Conservation (phyloP, 2,797 vertebrate species). For the Sebastes nivosus region DNA sequence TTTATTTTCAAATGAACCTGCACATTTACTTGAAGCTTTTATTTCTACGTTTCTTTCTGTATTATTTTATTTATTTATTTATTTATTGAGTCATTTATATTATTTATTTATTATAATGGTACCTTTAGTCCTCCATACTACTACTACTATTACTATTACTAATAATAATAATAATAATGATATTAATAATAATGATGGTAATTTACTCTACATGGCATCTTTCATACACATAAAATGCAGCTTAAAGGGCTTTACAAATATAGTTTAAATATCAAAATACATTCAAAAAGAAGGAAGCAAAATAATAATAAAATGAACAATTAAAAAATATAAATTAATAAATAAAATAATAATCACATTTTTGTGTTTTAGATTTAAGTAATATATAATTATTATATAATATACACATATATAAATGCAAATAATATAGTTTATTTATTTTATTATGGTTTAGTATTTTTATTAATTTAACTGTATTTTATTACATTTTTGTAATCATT, state of each 20-base stretch:
- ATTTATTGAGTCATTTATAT: too few species aligned
- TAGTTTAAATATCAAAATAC: neutral
- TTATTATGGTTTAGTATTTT: neutral
- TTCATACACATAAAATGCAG: too few species aligned
- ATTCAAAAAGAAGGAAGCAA: neutral
- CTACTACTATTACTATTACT: neutral
- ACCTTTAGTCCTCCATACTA: neutral
- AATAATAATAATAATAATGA: neutral
- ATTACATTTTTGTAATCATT: neutral
- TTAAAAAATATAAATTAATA: neutral
- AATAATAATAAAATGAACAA: neutral
- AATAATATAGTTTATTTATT: neutral
- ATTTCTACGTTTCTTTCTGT: too few species aligned
- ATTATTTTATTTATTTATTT: too few species aligned
- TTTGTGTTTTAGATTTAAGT: too few species aligned
- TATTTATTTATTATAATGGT: too few species aligned
- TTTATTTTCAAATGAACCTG: too few species aligned
- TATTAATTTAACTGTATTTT: neutral
- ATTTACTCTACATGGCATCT: too few species aligned
- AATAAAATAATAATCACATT: neutral
- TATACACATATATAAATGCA: neutral
- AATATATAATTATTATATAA: too few species aligned
- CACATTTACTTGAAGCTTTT: too few species aligned
- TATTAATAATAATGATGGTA: too few species aligned
- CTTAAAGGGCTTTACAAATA: neutral